phyloP scores from a whole-genome alignment of 2,113 vertebrate species.

The Pituophis catenifer region DNA sequence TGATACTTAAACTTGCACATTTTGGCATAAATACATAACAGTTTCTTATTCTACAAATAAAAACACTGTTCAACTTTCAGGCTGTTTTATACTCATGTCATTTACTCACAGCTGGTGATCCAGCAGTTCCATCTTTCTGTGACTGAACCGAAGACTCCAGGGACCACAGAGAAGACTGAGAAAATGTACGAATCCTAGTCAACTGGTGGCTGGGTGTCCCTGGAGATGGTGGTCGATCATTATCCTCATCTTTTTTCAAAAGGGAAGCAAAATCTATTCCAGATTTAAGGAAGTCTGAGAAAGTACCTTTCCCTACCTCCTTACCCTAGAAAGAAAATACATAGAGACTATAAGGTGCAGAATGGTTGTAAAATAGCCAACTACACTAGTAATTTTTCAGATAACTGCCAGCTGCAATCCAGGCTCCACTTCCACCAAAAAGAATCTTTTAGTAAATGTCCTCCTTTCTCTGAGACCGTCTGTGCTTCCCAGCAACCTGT shows the following conservation, averaged over 20 bases:
- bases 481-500: neutral
- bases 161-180: conserved; percentile 81
- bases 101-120: conserved; percentile 75
- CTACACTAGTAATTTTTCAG: neutral
- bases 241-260: conserved; percentile 81
- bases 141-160: conserved; percentile 81
- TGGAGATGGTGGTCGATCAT: conserved; percentile 63
- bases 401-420: neutral
- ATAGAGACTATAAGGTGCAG: conserved; percentile 17
- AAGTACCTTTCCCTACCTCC: conserved; percentile 87
- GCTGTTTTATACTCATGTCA: neutral
- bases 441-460: neutral
- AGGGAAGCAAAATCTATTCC: conserved; percentile 93
- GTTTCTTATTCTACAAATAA: neutral
- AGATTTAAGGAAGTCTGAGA: conserved; percentile 82
- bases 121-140: conserved; percentile 73
- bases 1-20: neutral
- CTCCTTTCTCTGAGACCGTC: neutral
- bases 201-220: conserved; percentile 54
- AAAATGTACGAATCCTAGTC: conserved; percentile 78
- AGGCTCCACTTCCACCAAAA: neutral
- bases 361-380: conserved; percentile 2
- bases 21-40: neutral
- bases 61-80: neutral
- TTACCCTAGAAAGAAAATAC: conserved; percentile 78